Evolutionary conservation across 2,113 vertebrate genomes (phyloP), one percentile per base, ranked within the genome.

Genomic region (Hiodon alosoides): DNA sequence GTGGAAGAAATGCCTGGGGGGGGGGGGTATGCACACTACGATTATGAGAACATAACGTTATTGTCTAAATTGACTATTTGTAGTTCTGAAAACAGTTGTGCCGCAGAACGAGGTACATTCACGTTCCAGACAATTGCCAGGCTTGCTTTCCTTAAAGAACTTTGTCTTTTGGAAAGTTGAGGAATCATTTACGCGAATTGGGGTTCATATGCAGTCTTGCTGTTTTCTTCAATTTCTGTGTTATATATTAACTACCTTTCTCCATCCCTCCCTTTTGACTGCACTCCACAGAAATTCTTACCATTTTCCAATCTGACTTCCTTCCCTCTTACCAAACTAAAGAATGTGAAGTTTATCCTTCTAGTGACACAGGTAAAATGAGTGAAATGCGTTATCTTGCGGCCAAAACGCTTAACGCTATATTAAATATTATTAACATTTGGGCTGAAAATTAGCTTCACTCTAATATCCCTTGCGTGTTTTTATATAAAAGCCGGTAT

Each of bases 291-390:
- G 57, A 64, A 72, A 6, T 60, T 0, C 78, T 61, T 72, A 13
- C 75, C 72, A 57, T 55, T 79, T 83, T 75, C 51, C 57, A 79
- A 68, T 62, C 82, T 74, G 75, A 58, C 65, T 46, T 75, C 46
- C 78, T 52, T 71, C 64, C 66, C 62, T 74, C 69, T 80, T 77
- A 71, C 48, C 77, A 76, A 10, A 80, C 52, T 79, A 75, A 85
- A 81, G 74, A 80, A 6, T 76, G 1, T 79, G 79, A 74, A 52
- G 10, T 58, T 50, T 62, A 46, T 76, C 55, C 64, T 14, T 74
- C 51, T 61, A 65, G 73, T 50, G 76, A 58, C 55, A 79, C 75
- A 76, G 48, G 64, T 79, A 75, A 79, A 85, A 67, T 55, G 14
- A 3, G 3, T 8, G 11, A n/a, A 54, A 57, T 68, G 17, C 46